A percentile compares a stretch with the other conserved stretches of the same genome.
phyloP scores from a whole-genome alignment of 53 echinoderm and acorn worm genomes.

The Astropecten irregularis region DNA sequence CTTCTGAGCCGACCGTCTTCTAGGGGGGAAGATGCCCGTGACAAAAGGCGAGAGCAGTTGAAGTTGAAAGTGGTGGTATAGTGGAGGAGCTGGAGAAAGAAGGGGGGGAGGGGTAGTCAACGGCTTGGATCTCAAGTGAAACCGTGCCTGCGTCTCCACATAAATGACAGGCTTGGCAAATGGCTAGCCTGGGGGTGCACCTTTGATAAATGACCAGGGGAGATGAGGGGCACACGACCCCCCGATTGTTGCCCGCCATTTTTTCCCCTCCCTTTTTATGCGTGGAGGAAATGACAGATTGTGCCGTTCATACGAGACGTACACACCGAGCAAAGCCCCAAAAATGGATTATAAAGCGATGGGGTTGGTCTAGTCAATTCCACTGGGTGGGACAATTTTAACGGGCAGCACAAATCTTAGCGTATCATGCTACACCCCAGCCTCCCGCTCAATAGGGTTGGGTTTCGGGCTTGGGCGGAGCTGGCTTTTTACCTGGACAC shows the following conservation, averaged over 20 bases:
- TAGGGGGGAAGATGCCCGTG: too few relatives aligned
- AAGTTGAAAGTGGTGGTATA: too few relatives aligned
- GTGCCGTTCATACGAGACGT: conserved; percentile 44
- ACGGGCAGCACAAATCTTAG: conserved; percentile 58
- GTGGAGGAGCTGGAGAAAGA: neutral
- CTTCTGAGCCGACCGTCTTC: neutral
- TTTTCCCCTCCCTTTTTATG: conserved; percentile 19
- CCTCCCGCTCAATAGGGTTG: conserved; percentile 46
- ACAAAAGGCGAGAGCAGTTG: too few relatives aligned
- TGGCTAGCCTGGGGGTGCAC: conserved; percentile 50
- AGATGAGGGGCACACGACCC: conserved; percentile 52
- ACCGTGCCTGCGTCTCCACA: neutral
- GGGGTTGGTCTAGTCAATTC: conserved; percentile 51
- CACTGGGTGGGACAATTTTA: conserved; percentile 59
- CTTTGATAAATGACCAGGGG: conserved; percentile 53
- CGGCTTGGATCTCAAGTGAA: conserved; percentile 9
- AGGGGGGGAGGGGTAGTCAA: neutral
- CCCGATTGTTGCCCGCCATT: conserved; percentile 51
- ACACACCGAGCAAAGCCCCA: neutral
- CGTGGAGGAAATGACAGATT: conserved; percentile 52
- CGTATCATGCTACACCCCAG: conserved; percentile 51
- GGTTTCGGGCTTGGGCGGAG: conserved; percentile 58
- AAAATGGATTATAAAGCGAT: conserved; percentile 55
- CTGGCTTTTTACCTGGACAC: conserved; percentile 60
- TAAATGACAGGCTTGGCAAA: conserved; percentile 53